Conservation (phyloP, 2,888 invertebrate species). For the Lasioglossum lativentre region DNA sequence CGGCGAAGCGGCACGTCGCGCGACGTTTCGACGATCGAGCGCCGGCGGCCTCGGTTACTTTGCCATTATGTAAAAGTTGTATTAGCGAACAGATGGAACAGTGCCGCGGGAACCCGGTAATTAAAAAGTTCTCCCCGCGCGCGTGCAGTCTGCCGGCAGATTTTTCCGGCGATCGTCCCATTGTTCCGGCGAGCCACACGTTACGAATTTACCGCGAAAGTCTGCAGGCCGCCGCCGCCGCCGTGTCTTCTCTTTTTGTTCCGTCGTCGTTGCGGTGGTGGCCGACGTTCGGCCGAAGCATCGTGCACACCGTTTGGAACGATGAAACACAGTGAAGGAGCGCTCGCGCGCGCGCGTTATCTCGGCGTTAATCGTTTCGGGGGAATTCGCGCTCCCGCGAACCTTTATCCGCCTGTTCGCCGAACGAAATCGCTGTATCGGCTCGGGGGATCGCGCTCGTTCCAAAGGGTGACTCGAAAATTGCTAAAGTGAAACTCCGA, state of each 20-base stretch:
- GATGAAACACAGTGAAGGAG: background rate
- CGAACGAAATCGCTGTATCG: conserved; percentile 30
- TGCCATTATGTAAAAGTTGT: conserved; percentile 35
- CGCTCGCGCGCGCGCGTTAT: background rate
- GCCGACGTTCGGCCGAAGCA: background rate
- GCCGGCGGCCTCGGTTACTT: background rate
- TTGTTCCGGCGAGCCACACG: conserved; percentile 29
- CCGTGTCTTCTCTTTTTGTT: background rate
- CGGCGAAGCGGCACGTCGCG: background rate
- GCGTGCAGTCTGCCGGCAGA: conserved; percentile 30
- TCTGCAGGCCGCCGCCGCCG: too few species aligned
- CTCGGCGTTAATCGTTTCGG: conserved; percentile 28
- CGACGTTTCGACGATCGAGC: conserved; percentile 23
- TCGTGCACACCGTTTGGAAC: background rate
- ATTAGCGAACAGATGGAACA: conserved; percentile 28
- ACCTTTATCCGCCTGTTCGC: conserved; percentile 24
- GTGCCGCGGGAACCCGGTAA: conserved; percentile 31
- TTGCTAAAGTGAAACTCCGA: conserved; percentile 44
- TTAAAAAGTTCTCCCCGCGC: conserved; percentile 54
- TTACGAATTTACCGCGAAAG: conserved; percentile 45
- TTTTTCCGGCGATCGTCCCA: conserved; percentile 36
- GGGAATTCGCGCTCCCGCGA: conserved; percentile 24
- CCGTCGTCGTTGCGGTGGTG: background rate
- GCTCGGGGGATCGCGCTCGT: conserved; percentile 38
- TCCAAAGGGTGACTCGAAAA: conserved; percentile 56